phyloP scores from a whole-genome alignment of 2,113 vertebrate species.

The Megaleporinus macrocephalus region DNA sequence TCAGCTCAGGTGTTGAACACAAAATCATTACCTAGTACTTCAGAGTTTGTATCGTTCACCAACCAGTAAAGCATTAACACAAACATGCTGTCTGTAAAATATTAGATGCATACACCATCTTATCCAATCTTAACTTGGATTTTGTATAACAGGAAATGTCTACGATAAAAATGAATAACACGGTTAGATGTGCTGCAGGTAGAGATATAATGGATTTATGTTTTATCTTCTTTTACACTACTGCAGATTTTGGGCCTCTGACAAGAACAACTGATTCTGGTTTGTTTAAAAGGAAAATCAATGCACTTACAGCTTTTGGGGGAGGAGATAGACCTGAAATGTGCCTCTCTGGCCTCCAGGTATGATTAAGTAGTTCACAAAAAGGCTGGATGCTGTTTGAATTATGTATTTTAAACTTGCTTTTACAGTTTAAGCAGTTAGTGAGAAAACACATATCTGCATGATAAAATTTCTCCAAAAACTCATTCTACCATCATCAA shows the following conservation, averaged over 20 bases:
- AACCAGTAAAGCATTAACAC: too few species aligned
- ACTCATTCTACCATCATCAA: too few species aligned
- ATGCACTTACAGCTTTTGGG: slow-evolving; percentile 49
- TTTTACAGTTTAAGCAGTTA: too few species aligned
- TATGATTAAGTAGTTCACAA: slow-evolving; percentile 20
- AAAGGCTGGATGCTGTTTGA: not conserved
- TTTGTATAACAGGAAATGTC: not conserved
- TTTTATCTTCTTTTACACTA: not conserved
- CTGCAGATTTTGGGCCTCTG: slow-evolving; percentile 69
- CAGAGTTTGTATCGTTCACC: too few species aligned
- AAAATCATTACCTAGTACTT: too few species aligned
- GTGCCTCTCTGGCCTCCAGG: slow-evolving; percentile 71
- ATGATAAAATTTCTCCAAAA: too few species aligned
- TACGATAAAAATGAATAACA: not conserved
- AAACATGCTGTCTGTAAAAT: too few species aligned
- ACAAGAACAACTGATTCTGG: slow-evolving; percentile 64
- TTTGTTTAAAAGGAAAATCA: slow-evolving; percentile 64
- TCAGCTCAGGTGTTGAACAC: too few species aligned
- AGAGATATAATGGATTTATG: not conserved
- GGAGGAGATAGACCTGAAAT: slow-evolving; percentile 71
- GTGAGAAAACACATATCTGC: too few species aligned
- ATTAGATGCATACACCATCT: too few species aligned
- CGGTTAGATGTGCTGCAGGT: not conserved
- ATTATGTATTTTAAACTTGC: not conserved
- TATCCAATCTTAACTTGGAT: not conserved